These are phyloP conservation scores for Aepyceros melampus DNA, from an alignment of 2,113 vertebrate species.

Conservation along the genomic window DNA sequence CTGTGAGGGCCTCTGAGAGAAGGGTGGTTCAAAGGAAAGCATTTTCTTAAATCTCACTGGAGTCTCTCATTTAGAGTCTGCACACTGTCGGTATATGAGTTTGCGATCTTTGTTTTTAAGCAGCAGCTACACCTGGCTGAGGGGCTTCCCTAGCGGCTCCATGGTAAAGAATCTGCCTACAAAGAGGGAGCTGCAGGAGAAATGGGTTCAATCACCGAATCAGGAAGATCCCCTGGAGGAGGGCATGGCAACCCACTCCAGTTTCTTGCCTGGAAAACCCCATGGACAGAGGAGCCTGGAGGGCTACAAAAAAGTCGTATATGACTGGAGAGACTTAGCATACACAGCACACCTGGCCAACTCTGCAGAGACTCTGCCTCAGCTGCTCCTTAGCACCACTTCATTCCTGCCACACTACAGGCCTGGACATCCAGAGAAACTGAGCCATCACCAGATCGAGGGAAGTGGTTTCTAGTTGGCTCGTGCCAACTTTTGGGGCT, in stretches of 20 bases:
- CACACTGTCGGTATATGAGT: not conserved
- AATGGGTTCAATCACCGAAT: not conserved
- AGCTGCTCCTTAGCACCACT: too few relatives aligned
- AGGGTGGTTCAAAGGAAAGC: not conserved
- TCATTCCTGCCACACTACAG: too few relatives aligned
- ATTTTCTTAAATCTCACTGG: not conserved
- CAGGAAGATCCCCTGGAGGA: not conserved
- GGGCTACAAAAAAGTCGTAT: not conserved
- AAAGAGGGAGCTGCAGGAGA: not conserved
- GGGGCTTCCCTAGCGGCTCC: not conserved
- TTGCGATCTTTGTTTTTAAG: not conserved
- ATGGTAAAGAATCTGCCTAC: not conserved
- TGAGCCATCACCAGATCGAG: not conserved
- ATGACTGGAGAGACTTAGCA: not conserved
- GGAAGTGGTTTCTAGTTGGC: not conserved
- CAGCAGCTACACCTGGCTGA: not conserved
- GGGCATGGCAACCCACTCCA: not conserved
- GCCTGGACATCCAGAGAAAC: not conserved
- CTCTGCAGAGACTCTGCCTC: too few relatives aligned
- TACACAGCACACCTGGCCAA: fast-evolving
- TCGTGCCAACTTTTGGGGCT: not conserved
- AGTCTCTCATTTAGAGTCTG: not conserved
- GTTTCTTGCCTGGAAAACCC: not conserved
- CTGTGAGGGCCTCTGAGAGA: not conserved
- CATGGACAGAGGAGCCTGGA: not conserved